Evolutionary conservation across 2,113 vertebrate genomes (phyloP).

Genomic region (Lamprologus lemairii): DNA sequence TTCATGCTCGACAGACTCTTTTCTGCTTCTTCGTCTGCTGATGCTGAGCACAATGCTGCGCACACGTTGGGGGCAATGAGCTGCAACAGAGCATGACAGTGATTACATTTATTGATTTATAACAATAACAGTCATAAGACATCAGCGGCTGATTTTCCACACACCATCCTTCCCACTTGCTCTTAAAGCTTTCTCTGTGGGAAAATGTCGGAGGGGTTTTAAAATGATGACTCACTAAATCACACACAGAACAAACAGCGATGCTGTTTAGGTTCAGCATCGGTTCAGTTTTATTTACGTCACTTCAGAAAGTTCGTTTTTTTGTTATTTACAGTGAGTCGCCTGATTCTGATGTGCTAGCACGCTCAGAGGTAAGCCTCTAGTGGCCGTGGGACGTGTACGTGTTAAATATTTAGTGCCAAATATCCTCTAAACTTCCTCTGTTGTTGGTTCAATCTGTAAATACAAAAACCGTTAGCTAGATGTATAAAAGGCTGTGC

Average conservation of each 20-base stretch:
- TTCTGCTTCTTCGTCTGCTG: background rate
- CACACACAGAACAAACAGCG: background rate
- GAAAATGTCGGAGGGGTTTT: background rate
- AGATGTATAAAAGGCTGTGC: background rate
- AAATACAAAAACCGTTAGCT: background rate
- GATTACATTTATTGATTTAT: slow-evolving; percentile 21
- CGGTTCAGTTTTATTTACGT: background rate
- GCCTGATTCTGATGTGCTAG: background rate
- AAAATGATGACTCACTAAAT: background rate
- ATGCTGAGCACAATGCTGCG: background rate
- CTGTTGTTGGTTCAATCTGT: accelerated
- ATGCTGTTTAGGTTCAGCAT: background rate
- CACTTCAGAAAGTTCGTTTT: background rate
- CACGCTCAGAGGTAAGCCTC: background rate
- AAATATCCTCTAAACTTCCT: background rate
- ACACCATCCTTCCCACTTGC: background rate
- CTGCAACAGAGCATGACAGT: background rate
- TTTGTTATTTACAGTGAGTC: accelerated
- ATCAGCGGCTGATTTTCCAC: background rate
- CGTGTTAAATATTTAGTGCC: background rate
- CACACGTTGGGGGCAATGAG: background rate
- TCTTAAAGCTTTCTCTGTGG: background rate
- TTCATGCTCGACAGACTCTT: slow-evolving; percentile 26
- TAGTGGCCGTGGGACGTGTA: accelerated
- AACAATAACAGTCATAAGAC: background rate